These are phyloP conservation scores for Hiodon tergisus DNA, from an alignment of 2,113 vertebrate species.

Conservation along the genomic window DNA sequence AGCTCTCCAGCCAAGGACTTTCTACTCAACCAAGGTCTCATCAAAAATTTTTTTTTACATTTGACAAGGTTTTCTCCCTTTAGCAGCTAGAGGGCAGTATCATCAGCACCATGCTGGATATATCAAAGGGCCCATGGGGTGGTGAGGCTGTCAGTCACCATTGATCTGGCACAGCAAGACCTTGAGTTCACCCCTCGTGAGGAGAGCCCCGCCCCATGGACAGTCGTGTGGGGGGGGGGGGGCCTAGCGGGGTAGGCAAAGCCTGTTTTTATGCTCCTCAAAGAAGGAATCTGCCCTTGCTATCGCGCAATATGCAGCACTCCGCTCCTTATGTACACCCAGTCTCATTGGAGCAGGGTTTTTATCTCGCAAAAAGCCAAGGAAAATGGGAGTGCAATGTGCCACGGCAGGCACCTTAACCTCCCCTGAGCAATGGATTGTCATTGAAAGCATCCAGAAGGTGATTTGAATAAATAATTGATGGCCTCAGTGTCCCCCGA, in stretches of 20 bases:
- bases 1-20: background rate
- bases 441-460: background rate
- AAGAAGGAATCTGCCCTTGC: slow-evolving; percentile 31
- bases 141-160: background rate
- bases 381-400: background rate
- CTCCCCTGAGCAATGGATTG: background rate
- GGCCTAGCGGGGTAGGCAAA: slow-evolving; percentile 29
- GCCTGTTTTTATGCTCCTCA: slow-evolving; percentile 30
- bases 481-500: slow-evolving; percentile 6
- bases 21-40: background rate
- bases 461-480: background rate
- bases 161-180: slow-evolving; percentile 4
- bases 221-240: slow-evolving; percentile 4
- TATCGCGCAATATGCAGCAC: slow-evolving; percentile 41
- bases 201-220: background rate
- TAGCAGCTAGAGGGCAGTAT: too few relatives aligned
- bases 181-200: background rate
- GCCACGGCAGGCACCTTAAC: background rate
- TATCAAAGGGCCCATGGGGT: too few relatives aligned
- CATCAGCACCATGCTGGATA: too few relatives aligned
- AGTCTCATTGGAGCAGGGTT: slow-evolving; percentile 15
- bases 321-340: slow-evolving; percentile 37
- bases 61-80: background rate
- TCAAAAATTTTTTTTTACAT: background rate
- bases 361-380: background rate